A percentile compares a stretch with the other conserved stretches of the same genome.
Conservation (phyloP, 2,113 vertebrate species). For the Chaetodon auriga region DNA sequence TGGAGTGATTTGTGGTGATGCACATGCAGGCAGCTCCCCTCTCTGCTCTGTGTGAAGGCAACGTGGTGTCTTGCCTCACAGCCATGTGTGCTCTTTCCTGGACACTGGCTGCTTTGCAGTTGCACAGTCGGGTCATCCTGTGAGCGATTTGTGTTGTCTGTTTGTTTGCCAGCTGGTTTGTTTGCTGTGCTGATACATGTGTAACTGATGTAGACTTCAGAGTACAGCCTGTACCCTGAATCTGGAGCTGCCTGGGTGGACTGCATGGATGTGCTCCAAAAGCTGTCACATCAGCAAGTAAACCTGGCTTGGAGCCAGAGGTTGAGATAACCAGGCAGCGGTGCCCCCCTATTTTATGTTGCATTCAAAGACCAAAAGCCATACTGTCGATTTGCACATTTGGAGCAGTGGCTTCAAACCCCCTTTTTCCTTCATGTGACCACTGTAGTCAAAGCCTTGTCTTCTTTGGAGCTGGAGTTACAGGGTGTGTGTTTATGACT, state of each 20-base stretch:
- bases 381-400: background rate
- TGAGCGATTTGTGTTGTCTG: constrained; percentile 13
- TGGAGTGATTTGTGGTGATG: background rate
- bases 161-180: constrained; percentile 29
- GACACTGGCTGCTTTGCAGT: background rate
- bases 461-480: background rate
- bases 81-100: constrained; percentile 22
- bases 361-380: background rate
- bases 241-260: constrained; percentile 3
- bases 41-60: constrained; percentile 19
- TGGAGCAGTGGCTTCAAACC: background rate
- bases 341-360: background rate
- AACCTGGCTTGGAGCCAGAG: constrained; percentile 23
- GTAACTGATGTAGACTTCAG: constrained; percentile 11
- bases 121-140: background rate
- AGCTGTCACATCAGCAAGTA: constrained; percentile 54
- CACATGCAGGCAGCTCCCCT: background rate
- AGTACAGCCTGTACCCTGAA: constrained; percentile 27
- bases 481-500: background rate
- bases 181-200: constrained; percentile 25
- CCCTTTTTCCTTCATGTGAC: background rate
- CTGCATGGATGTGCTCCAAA: constrained; percentile 40
- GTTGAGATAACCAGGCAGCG: constrained; percentile 24
- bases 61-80: constrained; percentile 39
- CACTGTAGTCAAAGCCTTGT: background rate